These are phyloP conservation scores for Drosophila kohkoa DNA, from an alignment of 1,140 invertebrate genomes.

Conservation along the genomic window DNA sequence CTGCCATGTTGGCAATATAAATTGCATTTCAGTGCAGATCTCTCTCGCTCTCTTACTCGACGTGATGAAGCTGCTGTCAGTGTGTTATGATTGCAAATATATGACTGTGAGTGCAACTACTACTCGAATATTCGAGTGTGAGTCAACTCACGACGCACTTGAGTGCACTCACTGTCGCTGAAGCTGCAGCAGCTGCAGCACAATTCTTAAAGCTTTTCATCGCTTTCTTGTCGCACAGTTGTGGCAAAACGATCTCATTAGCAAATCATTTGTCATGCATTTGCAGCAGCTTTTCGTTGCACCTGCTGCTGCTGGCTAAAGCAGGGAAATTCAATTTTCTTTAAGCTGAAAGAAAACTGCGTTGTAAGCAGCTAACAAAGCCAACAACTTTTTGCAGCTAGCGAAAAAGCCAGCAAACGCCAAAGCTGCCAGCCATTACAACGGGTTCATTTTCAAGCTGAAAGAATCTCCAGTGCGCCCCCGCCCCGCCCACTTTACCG, in stretches of 20 bases:
- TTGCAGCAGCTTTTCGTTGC: conserved; percentile 29
- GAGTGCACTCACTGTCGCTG: neutral
- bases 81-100: conserved; percentile 71
- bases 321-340: conserved; percentile 33
- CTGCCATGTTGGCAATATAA: conserved; percentile 58
- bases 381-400: conserved; percentile 38
- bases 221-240: neutral
- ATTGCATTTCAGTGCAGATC: conserved; percentile 49
- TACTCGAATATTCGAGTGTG: conserved; percentile 3
- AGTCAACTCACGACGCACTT: neutral
- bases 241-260: conserved; percentile 62
- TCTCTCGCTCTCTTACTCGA: conserved; percentile 2
- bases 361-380: conserved; percentile 45
- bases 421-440: conserved; percentile 28
- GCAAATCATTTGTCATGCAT: conserved; percentile 60
- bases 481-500: neutral
- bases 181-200: conserved; percentile 15
- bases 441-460: conserved; percentile 41
- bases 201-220: neutral
- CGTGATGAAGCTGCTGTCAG: conserved; percentile 44
- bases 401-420: conserved; percentile 24
- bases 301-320: conserved; percentile 17
- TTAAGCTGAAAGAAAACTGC: conserved; percentile 45
- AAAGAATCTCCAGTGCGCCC: neutral
- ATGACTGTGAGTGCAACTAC: conserved; percentile 36